A percentile compares a stretch with the other conserved stretches of the same genome.
These are phyloP conservation scores for Empidonax traillii DNA, from an alignment of 2,113 vertebrate species.

Conservation along the genomic window DNA sequence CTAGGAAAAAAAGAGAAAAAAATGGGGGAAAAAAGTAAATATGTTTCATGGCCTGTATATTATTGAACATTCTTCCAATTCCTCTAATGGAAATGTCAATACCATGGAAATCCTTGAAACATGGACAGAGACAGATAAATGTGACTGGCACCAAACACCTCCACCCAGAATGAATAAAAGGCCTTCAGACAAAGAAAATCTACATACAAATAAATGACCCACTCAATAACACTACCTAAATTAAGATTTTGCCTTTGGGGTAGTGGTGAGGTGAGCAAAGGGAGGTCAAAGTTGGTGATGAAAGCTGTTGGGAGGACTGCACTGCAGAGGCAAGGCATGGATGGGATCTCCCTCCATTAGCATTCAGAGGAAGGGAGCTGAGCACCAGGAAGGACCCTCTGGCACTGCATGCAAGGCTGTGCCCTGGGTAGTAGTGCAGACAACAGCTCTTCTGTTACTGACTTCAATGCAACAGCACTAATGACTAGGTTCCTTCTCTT, in stretches of 20 bases:
- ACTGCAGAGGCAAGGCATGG: background rate
- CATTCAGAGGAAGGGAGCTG: background rate
- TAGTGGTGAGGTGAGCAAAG: background rate
- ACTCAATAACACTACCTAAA: background rate
- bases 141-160: slow-evolving; percentile 59
- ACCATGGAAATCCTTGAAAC: slow-evolving; percentile 66
- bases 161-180: slow-evolving; percentile 18
- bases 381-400: background rate
- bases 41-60: slow-evolving; percentile 53
- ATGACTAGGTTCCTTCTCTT: background rate
- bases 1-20: background rate
- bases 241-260: background rate
- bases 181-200: slow-evolving; percentile 1
- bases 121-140: slow-evolving; percentile 53
- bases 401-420: accelerated
- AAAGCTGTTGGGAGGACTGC: background rate
- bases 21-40: slow-evolving; percentile 1
- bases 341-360: background rate
- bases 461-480: background rate
- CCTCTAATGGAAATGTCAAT: slow-evolving; percentile 67
- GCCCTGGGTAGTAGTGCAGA: accelerated
- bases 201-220: background rate
- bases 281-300: background rate
- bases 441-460: background rate
- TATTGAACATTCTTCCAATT: slow-evolving; percentile 69